Percentiles rank a stretch among this genome's conserved stretches.
These are phyloP conservation scores for Eriosoma lanigerum DNA, from an alignment of 1,140 invertebrate species.

Conservation along the genomic window DNA sequence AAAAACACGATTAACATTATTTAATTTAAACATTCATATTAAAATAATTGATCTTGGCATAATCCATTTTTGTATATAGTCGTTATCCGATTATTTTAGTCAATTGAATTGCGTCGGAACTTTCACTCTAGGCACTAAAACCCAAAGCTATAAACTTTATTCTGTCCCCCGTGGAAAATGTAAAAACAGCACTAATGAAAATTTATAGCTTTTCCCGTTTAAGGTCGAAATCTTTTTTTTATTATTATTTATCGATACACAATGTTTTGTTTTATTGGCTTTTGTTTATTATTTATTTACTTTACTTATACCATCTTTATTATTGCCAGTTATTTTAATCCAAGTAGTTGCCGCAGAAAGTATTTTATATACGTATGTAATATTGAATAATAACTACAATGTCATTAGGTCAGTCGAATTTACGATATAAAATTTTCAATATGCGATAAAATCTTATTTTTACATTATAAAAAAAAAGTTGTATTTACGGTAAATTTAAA, in stretches of 20 bases:
- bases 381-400: background rate
- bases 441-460: no score
- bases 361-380: background rate
- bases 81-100: constrained; percentile 41
- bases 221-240: constrained; percentile 47
- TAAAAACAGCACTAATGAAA: constrained; percentile 46
- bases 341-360: background rate
- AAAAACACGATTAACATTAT: background rate
- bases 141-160: constrained; percentile 45
- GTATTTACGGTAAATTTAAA: no score
- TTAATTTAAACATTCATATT: background rate
- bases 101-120: constrained; percentile 33
- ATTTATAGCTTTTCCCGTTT: constrained; percentile 43
- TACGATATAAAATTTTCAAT: background rate
- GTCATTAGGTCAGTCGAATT: background rate
- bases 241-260: constrained; percentile 47
- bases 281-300: constrained; percentile 44
- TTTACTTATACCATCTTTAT: constrained; percentile 17
- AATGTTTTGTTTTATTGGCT: constrained; percentile 47
- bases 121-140: constrained; percentile 33
- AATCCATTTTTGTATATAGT: constrained; percentile 29
- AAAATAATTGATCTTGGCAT: constrained; percentile 32
- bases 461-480: no score
- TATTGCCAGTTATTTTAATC: constrained; percentile 2
- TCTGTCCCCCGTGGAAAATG: constrained; percentile 35